Evolutionary conservation across 92 coral and sea anemone species (phyloP), one percentile per base, ranked within the genome.

Genomic region (Epizoanthus ramosus): DNA sequence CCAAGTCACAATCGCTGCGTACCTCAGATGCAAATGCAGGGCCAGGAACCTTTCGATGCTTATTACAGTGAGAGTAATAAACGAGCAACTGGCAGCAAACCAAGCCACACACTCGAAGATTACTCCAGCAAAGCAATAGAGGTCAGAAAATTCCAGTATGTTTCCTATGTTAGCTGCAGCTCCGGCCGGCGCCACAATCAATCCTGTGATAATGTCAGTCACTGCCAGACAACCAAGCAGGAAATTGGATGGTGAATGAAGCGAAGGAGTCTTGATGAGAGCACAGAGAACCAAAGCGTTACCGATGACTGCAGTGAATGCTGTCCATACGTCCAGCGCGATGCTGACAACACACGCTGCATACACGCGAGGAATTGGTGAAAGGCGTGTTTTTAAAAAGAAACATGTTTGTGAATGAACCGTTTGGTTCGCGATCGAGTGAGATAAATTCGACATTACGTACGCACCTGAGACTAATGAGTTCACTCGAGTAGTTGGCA

Each of bases 141-240:
- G 3, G 0, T 14, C n/a, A 31, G 71, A 33, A 41, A 7, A 4
- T n/a, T 66, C 71, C n/a, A 66, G 71, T 7, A 66, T 33, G 45
- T 66, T 66, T 66, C 45, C 45, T 1, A 66, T 66, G 12, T 66
- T 66, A 3, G 1, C 71, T 18, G 50, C 71, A 6, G 8, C 71
- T 66, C 71, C 71, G 6, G 71, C 71, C 17, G 71, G 71, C 22
- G 71, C 71, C 39, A 41, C 71, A 14, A 66, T 66, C 12, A 66
- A 14, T 16, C 71, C 71, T 15, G 71, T 66, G 71, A 66, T 15
- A 66, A 66, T 37, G 23, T 66, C 71, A 15, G 43, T 66, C 47
- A 23, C 71, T 28, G 71, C 50, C 47, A 66, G 71, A 3, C 71
- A 31, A 10, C 71, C 71, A 5, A 66, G 71, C 35, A 66, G 47